A percentile compares a stretch with the other conserved stretches of the same genome.
Evolutionary conservation across 2,888 invertebrate genomes (phyloP).

Genomic region (Steinernema hermaphroditum): DNA sequence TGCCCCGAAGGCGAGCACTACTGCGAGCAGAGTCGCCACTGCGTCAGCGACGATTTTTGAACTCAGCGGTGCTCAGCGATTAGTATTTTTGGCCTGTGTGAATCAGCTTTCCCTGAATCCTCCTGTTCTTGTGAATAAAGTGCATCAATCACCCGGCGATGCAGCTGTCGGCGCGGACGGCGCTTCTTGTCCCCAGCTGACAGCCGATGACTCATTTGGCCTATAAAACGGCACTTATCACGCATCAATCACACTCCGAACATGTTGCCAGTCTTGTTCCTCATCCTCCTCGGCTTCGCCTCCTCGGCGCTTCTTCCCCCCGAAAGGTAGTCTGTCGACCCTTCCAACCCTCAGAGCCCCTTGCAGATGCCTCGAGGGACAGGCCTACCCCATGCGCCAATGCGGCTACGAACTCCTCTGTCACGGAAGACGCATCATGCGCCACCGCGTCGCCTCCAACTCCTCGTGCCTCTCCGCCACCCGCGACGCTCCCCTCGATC

Average conservation of each 20-base stretch:
- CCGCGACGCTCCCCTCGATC: background rate
- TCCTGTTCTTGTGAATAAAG: background rate
- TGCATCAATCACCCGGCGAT: constrained; percentile 16
- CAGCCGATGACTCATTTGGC: constrained; percentile 5
- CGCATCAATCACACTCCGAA: background rate
- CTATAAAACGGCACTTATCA: constrained; percentile 4
- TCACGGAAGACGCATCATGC: background rate
- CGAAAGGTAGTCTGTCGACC: background rate
- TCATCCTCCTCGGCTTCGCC: background rate
- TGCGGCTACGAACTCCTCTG: constrained; percentile 32
- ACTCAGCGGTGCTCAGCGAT: background rate
- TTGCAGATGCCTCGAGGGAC: constrained; percentile 1
- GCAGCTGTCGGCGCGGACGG: constrained; percentile 10
- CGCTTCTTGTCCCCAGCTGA: constrained; percentile 8
- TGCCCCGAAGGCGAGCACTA: constrained; percentile 12
- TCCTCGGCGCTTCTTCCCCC: background rate
- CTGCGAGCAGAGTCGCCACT: constrained; percentile 23
- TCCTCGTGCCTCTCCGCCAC: background rate
- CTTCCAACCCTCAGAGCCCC: no score
- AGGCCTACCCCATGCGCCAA: background rate
- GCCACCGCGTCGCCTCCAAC: background rate
- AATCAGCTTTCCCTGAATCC: background rate
- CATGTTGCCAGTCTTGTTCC: background rate
- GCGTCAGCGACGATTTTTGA: constrained; percentile 18
- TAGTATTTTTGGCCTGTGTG: no score